phyloP scores from a whole-genome alignment of 2,113 vertebrate genomes.

The Sarotherodon lohbergeri region DNA sequence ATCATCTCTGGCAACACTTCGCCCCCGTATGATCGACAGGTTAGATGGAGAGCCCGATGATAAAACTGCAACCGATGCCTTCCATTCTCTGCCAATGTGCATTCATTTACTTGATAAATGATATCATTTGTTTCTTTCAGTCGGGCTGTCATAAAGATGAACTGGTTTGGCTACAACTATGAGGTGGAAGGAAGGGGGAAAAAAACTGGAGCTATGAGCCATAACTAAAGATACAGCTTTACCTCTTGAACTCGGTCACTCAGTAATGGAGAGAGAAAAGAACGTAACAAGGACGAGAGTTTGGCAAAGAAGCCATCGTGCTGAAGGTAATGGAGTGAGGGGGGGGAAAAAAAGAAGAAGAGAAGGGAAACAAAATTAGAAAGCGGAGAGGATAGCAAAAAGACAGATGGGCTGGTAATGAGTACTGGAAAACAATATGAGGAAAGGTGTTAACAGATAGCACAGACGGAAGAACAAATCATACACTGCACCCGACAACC shows the following conservation, averaged over 20 bases:
- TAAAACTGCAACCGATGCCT: neutral
- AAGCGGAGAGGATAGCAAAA: neutral
- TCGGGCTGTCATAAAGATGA: neutral
- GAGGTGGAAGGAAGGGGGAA: neutral
- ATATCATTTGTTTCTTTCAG: constrained; percentile 20
- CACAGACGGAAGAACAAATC: neutral
- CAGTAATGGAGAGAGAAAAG: constrained; percentile 70
- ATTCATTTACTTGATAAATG: constrained; percentile 23
- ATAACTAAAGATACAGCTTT: constrained; percentile 48
- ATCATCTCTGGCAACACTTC: neutral
- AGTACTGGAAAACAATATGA: neutral
- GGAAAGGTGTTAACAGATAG: constrained; percentile 12
- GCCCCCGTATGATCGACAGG: neutral
- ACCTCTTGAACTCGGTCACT: constrained; percentile 74
- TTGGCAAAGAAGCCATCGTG: constrained; percentile 80
- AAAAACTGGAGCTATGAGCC: constrained; percentile 1
- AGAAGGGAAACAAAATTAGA: constrained; percentile 52
- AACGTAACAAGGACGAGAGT: constrained; percentile 77
- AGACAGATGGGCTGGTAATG: constrained; percentile 18
- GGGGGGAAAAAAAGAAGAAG: neutral
- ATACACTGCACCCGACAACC: neutral
- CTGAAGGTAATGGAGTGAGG: constrained; percentile 63
- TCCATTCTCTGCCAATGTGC: neutral
- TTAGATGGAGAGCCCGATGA: neutral
- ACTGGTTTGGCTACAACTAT: neutral